A percentile compares a stretch with the other conserved stretches of the same genome.
phyloP scores from a whole-genome alignment of 2,113 vertebrate genomes.

The Lamprologus speciosus region DNA sequence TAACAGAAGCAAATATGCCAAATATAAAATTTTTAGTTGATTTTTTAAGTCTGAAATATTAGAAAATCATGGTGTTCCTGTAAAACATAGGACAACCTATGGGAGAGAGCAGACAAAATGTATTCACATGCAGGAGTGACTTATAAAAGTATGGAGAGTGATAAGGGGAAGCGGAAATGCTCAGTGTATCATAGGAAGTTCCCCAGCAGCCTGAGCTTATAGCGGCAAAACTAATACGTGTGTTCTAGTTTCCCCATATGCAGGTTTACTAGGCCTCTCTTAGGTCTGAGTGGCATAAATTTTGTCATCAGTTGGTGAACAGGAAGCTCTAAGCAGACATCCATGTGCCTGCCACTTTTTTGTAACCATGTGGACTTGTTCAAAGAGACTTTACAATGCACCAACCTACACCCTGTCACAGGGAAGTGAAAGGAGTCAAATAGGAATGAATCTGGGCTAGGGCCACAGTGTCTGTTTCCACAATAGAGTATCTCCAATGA shows the following conservation, averaged over 20 bases:
- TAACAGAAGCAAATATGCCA: not conserved
- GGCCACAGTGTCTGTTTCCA: not conserved
- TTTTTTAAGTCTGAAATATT: not conserved
- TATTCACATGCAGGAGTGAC: not conserved
- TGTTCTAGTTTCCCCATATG: not conserved
- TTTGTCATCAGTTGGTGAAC: not conserved
- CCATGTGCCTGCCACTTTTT: not conserved
- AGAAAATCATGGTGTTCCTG: not conserved
- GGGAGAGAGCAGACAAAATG: not conserved
- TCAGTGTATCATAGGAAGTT: not conserved
- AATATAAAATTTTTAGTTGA: not conserved
- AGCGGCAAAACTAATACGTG: accelerated
- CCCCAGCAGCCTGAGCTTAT: not conserved
- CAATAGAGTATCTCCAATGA: not conserved
- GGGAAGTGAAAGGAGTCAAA: not conserved
- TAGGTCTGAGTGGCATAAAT: not conserved
- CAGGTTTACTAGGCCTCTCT: not conserved
- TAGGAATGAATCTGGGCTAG: not conserved
- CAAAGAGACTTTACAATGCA: not conserved
- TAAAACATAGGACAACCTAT: not conserved
- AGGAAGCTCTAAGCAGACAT: not conserved
- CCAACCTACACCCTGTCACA: not conserved
- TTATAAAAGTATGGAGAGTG: not conserved
- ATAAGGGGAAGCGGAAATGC: not conserved
- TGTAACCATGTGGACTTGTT: not conserved